Evolutionary conservation across 92 coral and sea anemone species (phyloP), one percentile per base, ranked within the genome.

Genomic region (Actinernus sp.): DNA sequence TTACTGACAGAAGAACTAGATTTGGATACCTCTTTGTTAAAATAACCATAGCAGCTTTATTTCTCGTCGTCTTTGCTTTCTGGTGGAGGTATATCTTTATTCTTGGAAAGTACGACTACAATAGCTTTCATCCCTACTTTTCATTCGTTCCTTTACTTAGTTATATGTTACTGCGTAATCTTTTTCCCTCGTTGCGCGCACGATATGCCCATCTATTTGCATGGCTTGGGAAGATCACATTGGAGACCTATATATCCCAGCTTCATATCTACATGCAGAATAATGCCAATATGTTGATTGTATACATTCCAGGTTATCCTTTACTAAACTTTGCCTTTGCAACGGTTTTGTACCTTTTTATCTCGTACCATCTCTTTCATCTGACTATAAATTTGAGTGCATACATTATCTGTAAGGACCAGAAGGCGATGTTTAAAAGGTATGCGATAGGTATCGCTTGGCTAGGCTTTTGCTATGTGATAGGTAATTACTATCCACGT

Each of bases 181-280:
- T 90, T 31, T 71, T 85, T 45, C 89, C 97, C 22, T 39, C 62
- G 26, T 47, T 90, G 25, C 88, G 97, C 3, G 37, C 69, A 26
- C 26, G 68, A 16, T 76, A 74, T 57, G 58, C 79, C 14, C 22
- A 75, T 46, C 56, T 90, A 56, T 88, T 90, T 33, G 56, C 91
- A 0, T 90, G 97, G 97, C 89, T 90, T 0, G 97, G 97, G 1
- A 90, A 72, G 26, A 81, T 90, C 18, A 90, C 97, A 0, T 44
- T 90, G 20, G 97, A 90, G 71, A 90, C 97, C 0, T 90, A 90
- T 49, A 85, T 90, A 34, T 81, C 92, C 7, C 97, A 90, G 77
- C 66, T 90, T 14, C 97, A 90, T 34, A 56, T 90, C n/a, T 77
- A 86, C 40, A 63, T 90, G 79, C 97, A 90, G 58, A 79, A 76